Evolutionary conservation across 2,888 invertebrate genomes (phyloP).

Genomic region (Eristalis intricaria): DNA sequence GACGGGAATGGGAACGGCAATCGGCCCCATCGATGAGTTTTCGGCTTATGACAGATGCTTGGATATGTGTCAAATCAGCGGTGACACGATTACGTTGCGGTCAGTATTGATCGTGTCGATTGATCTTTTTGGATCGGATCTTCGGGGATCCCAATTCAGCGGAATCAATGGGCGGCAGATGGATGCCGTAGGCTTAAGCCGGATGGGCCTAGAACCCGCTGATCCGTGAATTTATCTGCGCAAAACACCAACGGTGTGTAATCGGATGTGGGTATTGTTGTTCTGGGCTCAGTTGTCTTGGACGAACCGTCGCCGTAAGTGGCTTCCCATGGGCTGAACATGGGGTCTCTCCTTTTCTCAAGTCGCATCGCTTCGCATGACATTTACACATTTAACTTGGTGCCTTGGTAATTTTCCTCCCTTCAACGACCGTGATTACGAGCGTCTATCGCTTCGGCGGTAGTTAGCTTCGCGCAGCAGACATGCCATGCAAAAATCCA

Average conservation of each 20-base stretch:
- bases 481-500: conserved; percentile 54
- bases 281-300: not conserved
- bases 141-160: conserved; percentile 21
- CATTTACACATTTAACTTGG: conserved; percentile 23
- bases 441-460: conserved; percentile 27
- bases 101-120: conserved; percentile 53
- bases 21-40: not conserved
- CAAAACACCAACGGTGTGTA: conserved; percentile 3
- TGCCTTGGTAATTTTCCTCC: conserved; percentile 47
- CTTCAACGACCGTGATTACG: conserved; percentile 47
- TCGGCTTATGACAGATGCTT: conserved; percentile 69
- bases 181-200: conserved; percentile 16
- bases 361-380: conserved; percentile 8
- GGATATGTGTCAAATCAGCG: conserved; percentile 69
- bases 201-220: not conserved
- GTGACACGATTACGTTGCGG: conserved; percentile 59
- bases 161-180: conserved; percentile 22
- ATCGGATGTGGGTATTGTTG: not conserved
- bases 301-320: not conserved
- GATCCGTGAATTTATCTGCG: conserved; percentile 29
- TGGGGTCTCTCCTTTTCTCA: not conserved
- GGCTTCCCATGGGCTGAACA: not conserved
- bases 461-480: conserved; percentile 28
- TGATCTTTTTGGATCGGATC: conserved; percentile 46
- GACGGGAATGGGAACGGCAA: conserved; percentile 41